phyloP scores from a whole-genome alignment of 23 tunicate genomes.

The Corella eumyota region DNA sequence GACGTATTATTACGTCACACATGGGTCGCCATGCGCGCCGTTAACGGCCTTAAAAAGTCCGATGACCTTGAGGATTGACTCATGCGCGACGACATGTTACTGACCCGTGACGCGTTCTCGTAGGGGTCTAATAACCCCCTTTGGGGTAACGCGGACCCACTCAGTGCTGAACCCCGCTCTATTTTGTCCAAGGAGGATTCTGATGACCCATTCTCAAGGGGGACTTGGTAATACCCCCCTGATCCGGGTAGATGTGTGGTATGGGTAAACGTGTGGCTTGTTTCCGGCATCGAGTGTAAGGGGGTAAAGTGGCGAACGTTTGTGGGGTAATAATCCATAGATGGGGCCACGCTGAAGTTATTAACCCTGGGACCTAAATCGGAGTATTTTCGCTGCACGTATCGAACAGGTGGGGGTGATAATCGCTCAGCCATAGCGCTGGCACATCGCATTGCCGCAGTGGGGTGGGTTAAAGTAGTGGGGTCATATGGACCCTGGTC shows the following conservation, averaged over 20 bases:
- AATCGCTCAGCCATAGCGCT: constrained; percentile 45
- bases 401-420: constrained; percentile 32
- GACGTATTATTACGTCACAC: too few species aligned
- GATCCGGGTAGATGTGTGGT: constrained; percentile 19
- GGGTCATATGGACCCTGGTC: constrained; percentile 20
- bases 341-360: not conserved
- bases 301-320: not conserved
- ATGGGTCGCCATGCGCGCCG: constrained; percentile 88
- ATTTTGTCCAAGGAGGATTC: constrained; percentile 62
- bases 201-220: constrained; percentile 22
- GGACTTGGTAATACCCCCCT: constrained; percentile 4
- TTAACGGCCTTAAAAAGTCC: constrained; percentile 28
- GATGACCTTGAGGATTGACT: constrained; percentile 77
- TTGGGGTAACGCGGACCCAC: constrained; percentile 19
- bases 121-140: constrained; percentile 5
- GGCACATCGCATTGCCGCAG: constrained; percentile 15
- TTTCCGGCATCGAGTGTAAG: not conserved
- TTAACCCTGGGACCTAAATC: constrained; percentile 8
- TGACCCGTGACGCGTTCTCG: constrained; percentile 23
- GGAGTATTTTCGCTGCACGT: constrained; percentile 14
- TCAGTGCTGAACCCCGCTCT: constrained; percentile 46
- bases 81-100: constrained; percentile 28
- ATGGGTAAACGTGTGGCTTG: constrained; percentile 1
- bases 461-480: constrained; percentile 10
- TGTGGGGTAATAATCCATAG: constrained; percentile 5